Evolutionary conservation across 1,140 invertebrate species (phyloP).

Genomic region (Ctenoplectra terminalis): DNA sequence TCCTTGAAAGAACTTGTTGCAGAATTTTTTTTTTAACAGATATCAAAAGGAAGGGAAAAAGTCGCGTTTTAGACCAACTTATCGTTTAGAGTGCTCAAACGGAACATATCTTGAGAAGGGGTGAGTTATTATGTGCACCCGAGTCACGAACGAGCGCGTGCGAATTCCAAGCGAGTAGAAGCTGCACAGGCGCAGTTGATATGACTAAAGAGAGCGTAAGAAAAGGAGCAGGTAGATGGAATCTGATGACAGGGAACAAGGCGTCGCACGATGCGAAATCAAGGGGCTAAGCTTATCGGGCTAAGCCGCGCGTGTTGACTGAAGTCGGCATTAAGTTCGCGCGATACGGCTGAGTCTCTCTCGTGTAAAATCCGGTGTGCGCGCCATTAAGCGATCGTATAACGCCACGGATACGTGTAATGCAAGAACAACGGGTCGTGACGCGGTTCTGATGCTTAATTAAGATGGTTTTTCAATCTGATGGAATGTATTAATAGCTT

Average conservation of each 20-base stretch:
- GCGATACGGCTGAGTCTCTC: conserved; percentile 35
- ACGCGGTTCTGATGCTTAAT: conserved; percentile 12
- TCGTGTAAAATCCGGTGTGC: conserved; percentile 15
- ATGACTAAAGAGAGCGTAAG: neutral
- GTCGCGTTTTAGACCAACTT: neutral
- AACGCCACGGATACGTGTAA: conserved; percentile 18
- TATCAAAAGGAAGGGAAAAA: neutral
- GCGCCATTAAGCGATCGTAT: conserved; percentile 29
- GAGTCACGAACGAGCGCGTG: neutral
- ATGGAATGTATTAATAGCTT: neutral
- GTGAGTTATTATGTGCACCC: conserved; percentile 45
- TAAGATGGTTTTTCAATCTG: neutral
- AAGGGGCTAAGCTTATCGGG: conserved; percentile 40
- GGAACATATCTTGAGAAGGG: conserved; percentile 34
- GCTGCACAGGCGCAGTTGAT: too few species aligned
- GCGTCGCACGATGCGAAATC: conserved; percentile 23
- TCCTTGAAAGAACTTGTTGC: conserved; percentile 1
- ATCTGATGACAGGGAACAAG: conserved; percentile 39
- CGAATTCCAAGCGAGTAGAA: too few species aligned
- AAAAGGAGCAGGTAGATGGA: conserved; percentile 7
- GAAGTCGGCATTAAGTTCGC: conserved; percentile 48
- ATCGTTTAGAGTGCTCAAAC: neutral
- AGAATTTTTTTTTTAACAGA: too few species aligned
- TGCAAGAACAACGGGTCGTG: conserved; percentile 4
- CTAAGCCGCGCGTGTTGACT: conserved; percentile 45